These are phyloP conservation scores for Lytechinus pictus DNA, from an alignment of 35 echinoderm and acorn worm species.

Conservation along the genomic window DNA sequence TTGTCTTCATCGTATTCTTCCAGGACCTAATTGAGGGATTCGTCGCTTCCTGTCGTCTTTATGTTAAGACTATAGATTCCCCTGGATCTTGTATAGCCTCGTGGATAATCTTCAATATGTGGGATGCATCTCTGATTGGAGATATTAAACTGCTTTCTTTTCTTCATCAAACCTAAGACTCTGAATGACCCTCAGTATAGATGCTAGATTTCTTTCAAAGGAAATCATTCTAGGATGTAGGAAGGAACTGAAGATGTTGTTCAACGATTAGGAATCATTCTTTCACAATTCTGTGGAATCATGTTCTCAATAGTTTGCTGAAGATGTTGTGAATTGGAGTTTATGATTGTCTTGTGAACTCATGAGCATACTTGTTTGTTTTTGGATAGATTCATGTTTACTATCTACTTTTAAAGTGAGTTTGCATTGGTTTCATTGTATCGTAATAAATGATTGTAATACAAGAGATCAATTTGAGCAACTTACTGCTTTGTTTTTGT, in stretches of 20 bases:
- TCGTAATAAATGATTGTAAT: background rate
- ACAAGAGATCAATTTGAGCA: background rate
- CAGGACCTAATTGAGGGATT: constrained; percentile 16
- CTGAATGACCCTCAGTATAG: background rate
- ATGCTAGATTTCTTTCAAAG: background rate
- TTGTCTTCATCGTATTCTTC: background rate
- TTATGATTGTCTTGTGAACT: background rate
- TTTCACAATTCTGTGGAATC: background rate
- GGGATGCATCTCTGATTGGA: background rate
- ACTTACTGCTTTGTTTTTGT: no score
- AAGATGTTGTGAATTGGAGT: background rate
- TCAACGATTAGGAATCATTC: background rate
- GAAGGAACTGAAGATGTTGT: constrained; percentile 11
- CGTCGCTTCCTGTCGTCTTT: background rate
- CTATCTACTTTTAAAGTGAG: background rate
- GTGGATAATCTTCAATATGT: background rate
- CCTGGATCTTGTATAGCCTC: background rate
- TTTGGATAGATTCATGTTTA: background rate
- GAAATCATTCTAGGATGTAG: background rate
- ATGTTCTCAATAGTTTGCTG: background rate
- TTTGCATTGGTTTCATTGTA: background rate
- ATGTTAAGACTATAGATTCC: background rate
- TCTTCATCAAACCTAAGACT: background rate
- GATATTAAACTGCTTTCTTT: background rate
- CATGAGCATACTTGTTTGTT: background rate